Conservation (phyloP, 2,888 invertebrate species). For the Pterobdella sp. region DNA sequence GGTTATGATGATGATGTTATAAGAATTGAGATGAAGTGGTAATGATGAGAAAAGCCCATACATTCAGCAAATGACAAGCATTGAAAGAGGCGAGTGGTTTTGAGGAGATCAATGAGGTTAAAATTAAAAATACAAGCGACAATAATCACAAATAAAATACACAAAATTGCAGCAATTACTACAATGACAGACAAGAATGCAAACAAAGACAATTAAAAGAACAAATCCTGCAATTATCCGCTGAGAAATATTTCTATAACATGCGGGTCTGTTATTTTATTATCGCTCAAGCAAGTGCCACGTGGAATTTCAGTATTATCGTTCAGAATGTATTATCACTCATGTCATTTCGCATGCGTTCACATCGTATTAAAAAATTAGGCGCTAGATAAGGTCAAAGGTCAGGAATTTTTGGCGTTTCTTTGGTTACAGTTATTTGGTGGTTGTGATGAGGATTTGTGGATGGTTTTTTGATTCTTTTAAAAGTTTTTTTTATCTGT, state of each 20-base stretch:
- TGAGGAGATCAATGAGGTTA: too few relatives aligned
- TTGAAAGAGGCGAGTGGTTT: too few relatives aligned
- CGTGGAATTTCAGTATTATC: constrained; percentile 8
- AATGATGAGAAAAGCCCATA: too few relatives aligned
- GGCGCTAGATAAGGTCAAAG: background rate
- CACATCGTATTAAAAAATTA: constrained; percentile 15
- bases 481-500: background rate
- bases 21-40: background rate
- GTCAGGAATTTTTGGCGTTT: background rate
- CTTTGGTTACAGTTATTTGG: too few relatives aligned
- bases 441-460: too few relatives aligned
- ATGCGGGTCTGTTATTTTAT: constrained; percentile 6
- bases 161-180: background rate
- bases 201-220: background rate
- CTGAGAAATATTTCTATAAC: background rate
- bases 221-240: background rate
- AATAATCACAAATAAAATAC: background rate
- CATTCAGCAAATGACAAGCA: too few relatives aligned
- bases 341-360: constrained; percentile 2
- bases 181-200: background rate
- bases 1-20: background rate
- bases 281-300: constrained; percentile 12
- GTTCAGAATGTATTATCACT: background rate
- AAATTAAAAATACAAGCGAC: background rate
- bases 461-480: too few relatives aligned